Evolutionary conservation across 2,113 vertebrate genomes (phyloP).

Genomic region (Amblyornis subalaris): DNA sequence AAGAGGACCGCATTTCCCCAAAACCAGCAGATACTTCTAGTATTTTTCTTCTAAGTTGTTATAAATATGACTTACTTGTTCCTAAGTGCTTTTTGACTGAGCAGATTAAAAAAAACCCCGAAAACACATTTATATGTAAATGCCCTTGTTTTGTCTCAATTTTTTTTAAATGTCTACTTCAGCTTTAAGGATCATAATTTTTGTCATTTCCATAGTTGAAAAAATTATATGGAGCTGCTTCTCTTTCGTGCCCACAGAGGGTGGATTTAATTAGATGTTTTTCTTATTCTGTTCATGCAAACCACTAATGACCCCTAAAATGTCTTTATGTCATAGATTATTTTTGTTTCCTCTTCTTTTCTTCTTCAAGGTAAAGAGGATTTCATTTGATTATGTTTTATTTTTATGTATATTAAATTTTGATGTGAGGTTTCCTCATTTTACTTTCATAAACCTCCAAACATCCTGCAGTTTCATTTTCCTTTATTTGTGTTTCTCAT

Average conservation of each 20-base stretch:
- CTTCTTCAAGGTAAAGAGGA: not conserved
- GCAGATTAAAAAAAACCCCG: not conserved
- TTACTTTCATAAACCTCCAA: constrained; percentile 11
- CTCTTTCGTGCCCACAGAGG: not conserved
- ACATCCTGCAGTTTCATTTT: not conserved
- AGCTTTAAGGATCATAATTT: not conserved
- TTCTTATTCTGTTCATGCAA: not conserved
- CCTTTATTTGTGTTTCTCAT: constrained; percentile 6
- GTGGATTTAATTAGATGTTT: constrained; percentile 1
- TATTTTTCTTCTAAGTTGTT: not conserved
- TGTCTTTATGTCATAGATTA: not conserved
- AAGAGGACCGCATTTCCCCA: not conserved
- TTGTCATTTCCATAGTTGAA: not conserved
- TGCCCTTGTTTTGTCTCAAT: not conserved
- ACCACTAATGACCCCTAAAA: not conserved
- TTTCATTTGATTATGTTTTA: not conserved
- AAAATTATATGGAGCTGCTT: not conserved
- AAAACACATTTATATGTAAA: not conserved
- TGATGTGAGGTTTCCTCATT: not conserved
- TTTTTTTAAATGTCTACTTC: not conserved
- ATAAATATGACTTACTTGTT: not conserved
- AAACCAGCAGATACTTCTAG: not conserved
- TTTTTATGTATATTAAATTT: constrained; percentile 5
- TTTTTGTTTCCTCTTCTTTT: not conserved
- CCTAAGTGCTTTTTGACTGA: not conserved